These are phyloP conservation scores for Megaceryle alcyon DNA, from an alignment of 2,797 vertebrate species.

Conservation along the genomic window DNA sequence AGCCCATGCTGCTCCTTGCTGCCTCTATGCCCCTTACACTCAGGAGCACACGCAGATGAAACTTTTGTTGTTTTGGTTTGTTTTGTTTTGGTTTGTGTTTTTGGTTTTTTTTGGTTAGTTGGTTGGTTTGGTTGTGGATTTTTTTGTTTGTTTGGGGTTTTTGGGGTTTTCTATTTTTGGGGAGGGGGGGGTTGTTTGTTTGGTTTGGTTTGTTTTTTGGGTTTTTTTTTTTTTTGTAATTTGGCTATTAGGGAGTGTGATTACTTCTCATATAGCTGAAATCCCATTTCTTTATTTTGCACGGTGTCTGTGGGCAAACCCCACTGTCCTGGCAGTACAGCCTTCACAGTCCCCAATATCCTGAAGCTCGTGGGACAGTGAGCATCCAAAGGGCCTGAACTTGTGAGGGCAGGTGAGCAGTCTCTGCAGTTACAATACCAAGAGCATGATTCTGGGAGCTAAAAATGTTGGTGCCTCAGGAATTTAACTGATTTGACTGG, in stretches of 20 bases:
- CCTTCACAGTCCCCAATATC: not conserved
- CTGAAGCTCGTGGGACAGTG: fast-evolving
- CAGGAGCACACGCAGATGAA: not conserved
- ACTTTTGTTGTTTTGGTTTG: not conserved
- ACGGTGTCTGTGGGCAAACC: not conserved
- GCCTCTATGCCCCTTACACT: not conserved
- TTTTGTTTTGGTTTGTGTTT: too few relatives aligned
- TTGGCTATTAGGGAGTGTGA: not conserved
- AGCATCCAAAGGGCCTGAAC: not conserved
- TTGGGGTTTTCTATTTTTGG: too few relatives aligned
- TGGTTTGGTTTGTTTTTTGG: too few relatives aligned
- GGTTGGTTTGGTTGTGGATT: too few relatives aligned
- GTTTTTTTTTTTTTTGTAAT: not conserved
- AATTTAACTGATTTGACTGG: not conserved
- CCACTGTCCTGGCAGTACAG: not conserved
- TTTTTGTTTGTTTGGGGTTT: too few relatives aligned
- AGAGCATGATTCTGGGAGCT: not conserved
- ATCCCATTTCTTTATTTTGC: not conserved
- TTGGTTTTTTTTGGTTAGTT: too few relatives aligned
- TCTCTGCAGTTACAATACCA: not conserved
- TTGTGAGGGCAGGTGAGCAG: not conserved
- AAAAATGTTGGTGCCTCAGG: not conserved
- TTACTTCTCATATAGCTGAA: not conserved
- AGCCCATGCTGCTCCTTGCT: not conserved
- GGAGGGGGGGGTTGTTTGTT: too few relatives aligned